Percentiles rank a stretch among this genome's conserved stretches.
phyloP scores from a whole-genome alignment of 1,140 invertebrate genomes.

The Andricus grossulariae region DNA sequence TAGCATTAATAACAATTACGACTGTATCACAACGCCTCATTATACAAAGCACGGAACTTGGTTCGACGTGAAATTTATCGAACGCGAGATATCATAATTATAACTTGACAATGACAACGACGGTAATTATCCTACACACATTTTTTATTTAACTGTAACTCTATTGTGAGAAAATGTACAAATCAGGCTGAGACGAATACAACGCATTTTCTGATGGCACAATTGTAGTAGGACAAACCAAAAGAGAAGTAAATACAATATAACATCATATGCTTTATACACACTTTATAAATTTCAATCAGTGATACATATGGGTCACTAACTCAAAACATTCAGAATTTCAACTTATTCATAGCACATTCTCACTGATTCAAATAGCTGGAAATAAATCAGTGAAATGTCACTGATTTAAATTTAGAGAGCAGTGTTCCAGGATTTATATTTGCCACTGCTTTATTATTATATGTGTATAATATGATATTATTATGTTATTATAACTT shows the following conservation, averaged over 20 bases:
- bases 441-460: too few relatives aligned
- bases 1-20: constrained; percentile 28
- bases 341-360: too few relatives aligned
- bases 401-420: too few relatives aligned
- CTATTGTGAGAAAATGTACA: not conserved
- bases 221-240: not conserved
- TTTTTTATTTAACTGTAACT: not conserved
- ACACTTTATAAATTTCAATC: too few relatives aligned
- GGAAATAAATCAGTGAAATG: too few relatives aligned
- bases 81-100: constrained; percentile 23
- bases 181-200: not conserved
- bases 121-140: constrained; percentile 12
- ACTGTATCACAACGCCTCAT: constrained; percentile 2
- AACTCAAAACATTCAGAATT: too few relatives aligned
- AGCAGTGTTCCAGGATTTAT: too few relatives aligned
- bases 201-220: not conserved
- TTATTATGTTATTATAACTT: too few relatives aligned
- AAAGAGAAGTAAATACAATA: not conserved
- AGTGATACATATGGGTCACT: too few relatives aligned
- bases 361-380: too few relatives aligned
- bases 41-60: constrained; percentile 1
- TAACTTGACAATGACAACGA: constrained; percentile 10
- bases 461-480: too few relatives aligned
- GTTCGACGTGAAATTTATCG: constrained; percentile 16
- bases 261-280: too few relatives aligned